A percentile compares a stretch with the other conserved stretches of the same genome.
phyloP scores from a whole-genome alignment of 1,140 invertebrate species.

The Manduca sexta region DNA sequence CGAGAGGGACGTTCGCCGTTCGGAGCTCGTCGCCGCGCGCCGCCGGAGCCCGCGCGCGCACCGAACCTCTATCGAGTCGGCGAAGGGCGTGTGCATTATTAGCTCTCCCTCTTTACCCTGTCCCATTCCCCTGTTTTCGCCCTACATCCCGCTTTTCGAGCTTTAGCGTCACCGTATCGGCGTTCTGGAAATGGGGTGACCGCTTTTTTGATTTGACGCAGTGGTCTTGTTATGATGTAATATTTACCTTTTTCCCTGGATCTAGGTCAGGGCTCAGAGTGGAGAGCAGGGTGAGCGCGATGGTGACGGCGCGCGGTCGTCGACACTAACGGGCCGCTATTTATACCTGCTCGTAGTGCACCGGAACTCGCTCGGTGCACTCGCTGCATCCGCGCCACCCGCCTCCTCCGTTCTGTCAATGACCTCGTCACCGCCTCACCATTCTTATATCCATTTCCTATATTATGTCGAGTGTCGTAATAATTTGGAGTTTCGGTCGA shows the following conservation, averaged over 20 bases:
- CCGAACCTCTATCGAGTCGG: conserved; percentile 46
- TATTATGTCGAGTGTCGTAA: conserved; percentile 1
- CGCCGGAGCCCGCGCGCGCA: conserved; percentile 53
- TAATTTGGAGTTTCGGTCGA: conserved; percentile 9
- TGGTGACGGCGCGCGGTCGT: conserved; percentile 56
- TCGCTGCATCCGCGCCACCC: conserved; percentile 55
- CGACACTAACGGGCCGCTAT: conserved; percentile 71
- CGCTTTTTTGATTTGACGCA: not conserved
- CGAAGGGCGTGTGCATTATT: conserved; percentile 64
- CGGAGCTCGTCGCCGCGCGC: too few relatives aligned
- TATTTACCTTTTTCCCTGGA: conserved; percentile 16
- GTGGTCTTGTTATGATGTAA: not conserved
- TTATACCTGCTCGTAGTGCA: conserved; percentile 70
- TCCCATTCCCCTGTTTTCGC: conserved; percentile 9
- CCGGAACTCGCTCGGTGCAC: conserved; percentile 66
- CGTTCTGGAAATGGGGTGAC: not conserved
- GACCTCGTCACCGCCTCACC: conserved; percentile 40
- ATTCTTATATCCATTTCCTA: conserved; percentile 34
- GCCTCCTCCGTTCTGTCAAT: conserved; percentile 57
- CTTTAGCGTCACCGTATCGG: not conserved
- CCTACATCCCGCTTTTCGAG: not conserved
- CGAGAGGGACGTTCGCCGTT: conserved; percentile 19
- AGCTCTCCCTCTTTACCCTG: conserved; percentile 25
- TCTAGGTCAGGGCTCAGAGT: conserved; percentile 39
- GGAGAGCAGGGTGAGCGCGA: conserved; percentile 30